Percentiles rank a stretch among this genome's conserved stretches.
phyloP scores from a whole-genome alignment of 2,797 vertebrate species.

The Karalla daura region DNA sequence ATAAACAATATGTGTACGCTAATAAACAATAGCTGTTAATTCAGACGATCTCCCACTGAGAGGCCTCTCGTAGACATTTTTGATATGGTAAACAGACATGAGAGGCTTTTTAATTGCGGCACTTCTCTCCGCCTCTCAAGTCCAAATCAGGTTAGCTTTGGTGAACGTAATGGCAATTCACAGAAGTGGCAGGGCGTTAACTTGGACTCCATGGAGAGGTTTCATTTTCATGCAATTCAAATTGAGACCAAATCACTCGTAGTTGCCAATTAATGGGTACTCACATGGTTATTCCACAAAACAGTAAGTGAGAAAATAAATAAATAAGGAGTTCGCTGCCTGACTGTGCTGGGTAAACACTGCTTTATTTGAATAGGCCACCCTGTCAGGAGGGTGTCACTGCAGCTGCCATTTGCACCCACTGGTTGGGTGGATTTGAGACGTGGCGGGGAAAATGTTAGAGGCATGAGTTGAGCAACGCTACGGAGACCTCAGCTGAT shows the following conservation, averaged over 20 bases:
- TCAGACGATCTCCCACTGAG: constrained; percentile 18
- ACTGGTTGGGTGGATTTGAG: constrained; percentile 28
- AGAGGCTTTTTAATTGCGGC: constrained; percentile 58
- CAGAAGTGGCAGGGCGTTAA: constrained; percentile 37
- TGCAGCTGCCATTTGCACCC: constrained; percentile 4
- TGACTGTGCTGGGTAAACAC: constrained; percentile 30
- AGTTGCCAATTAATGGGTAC: constrained; percentile 21
- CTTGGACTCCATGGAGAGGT: constrained; percentile 22
- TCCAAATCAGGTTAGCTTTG: constrained; percentile 46
- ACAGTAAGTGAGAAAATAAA: too few species aligned
- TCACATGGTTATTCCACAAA: constrained; percentile 39
- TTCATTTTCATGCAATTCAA: constrained; percentile 45
- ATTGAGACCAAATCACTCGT: constrained; percentile 29
- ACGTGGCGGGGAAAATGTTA: neutral
- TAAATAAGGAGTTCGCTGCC: constrained; percentile 21
- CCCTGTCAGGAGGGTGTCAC: constrained; percentile 12
- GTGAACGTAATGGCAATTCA: constrained; percentile 51
- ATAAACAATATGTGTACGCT: too few species aligned
- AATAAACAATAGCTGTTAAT: constrained; percentile 54
- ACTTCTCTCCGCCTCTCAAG: constrained; percentile 28
- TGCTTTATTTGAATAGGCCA: constrained; percentile 27
- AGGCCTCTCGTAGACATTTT: constrained; percentile 39
- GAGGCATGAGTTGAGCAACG: constrained; percentile 15
- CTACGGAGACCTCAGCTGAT: constrained; percentile 20
- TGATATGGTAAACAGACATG: constrained; percentile 40